phyloP scores from a whole-genome alignment of 92 coral and sea anemone species.

The Porites rus region DNA sequence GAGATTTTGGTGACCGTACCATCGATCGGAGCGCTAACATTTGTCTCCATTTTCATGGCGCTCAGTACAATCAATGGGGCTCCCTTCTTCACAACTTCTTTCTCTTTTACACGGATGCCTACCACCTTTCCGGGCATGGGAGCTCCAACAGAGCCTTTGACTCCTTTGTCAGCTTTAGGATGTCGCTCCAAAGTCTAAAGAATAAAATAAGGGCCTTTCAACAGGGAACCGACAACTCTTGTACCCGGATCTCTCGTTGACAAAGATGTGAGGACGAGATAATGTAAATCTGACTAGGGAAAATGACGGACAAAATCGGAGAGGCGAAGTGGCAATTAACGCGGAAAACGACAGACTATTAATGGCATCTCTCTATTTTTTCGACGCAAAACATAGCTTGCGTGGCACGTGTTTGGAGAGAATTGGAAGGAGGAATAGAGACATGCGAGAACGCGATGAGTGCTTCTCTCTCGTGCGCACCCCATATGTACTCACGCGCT shows the following conservation, averaged over 20 bases:
- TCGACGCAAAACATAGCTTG: too few species aligned
- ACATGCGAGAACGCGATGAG: too few species aligned
- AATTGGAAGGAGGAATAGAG: too few species aligned
- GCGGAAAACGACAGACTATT: too few species aligned
- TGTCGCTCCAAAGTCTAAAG: slow-evolving; percentile 80
- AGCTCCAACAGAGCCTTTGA: slow-evolving; percentile 98
- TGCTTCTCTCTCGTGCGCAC: too few species aligned
- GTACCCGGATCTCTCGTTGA: too few species aligned
- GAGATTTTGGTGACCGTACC: slow-evolving; percentile 86
- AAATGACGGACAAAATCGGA: neutral
- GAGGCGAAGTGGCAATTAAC: neutral
- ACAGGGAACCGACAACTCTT: neutral
- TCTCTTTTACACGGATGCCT: slow-evolving; percentile 94
- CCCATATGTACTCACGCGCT: too few species aligned
- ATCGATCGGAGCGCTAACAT: slow-evolving; percentile 90
- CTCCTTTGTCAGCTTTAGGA: slow-evolving; percentile 90
- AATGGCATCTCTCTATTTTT: too few species aligned
- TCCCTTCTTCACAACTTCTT: slow-evolving; percentile 92
- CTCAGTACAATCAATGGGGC: slow-evolving; percentile 93
- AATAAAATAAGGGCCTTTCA: neutral
- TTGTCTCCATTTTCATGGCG: slow-evolving; percentile 99
- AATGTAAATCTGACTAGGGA: neutral
- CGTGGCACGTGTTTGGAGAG: too few species aligned
- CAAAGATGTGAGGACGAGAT: neutral
- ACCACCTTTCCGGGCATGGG: slow-evolving; percentile 99